Conservation (phyloP, 1,140 invertebrate genomes). For the Drosophila bifasciata region DNA sequence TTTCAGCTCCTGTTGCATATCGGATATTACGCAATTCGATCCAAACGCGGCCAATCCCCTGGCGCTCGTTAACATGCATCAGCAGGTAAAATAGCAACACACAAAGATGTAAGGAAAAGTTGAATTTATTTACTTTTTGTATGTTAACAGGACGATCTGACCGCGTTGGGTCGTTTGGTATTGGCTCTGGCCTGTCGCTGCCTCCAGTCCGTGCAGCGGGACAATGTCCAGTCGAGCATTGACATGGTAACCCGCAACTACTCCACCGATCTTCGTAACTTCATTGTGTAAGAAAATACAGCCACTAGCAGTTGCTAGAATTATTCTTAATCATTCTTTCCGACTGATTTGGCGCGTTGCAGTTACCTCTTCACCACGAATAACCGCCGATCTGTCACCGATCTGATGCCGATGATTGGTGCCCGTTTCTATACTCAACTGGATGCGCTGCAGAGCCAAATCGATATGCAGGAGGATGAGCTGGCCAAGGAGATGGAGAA, state of each 20-base stretch:
- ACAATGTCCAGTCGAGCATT: constrained; percentile 93
- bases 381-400: constrained; percentile 93
- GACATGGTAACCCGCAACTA: constrained; percentile 95
- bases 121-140: neutral
- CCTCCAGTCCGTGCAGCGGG: constrained; percentile 92
- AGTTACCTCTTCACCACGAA: constrained; percentile 91
- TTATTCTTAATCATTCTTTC: no score
- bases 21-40: constrained; percentile 94
- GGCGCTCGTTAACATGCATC: constrained; percentile 91
- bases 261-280: constrained; percentile 95
- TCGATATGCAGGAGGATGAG: constrained; percentile 95
- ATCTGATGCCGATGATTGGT: constrained; percentile 99
- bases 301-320: no score
- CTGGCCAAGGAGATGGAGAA: constrained; percentile 97
- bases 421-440: constrained; percentile 98
- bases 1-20: constrained; percentile 92
- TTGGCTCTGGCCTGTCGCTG: constrained; percentile 96
- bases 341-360: neutral
- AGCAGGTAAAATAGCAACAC: constrained; percentile 80
- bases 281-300: constrained; percentile 91
- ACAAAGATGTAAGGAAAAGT: no score
- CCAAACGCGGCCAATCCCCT: constrained; percentile 85
- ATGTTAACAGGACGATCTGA: constrained; percentile 93
- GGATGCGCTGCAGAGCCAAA: constrained; percentile 93
- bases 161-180: constrained; percentile 95